Conservation (phyloP, 2,888 invertebrate genomes). For the Hesperia comma region DNA sequence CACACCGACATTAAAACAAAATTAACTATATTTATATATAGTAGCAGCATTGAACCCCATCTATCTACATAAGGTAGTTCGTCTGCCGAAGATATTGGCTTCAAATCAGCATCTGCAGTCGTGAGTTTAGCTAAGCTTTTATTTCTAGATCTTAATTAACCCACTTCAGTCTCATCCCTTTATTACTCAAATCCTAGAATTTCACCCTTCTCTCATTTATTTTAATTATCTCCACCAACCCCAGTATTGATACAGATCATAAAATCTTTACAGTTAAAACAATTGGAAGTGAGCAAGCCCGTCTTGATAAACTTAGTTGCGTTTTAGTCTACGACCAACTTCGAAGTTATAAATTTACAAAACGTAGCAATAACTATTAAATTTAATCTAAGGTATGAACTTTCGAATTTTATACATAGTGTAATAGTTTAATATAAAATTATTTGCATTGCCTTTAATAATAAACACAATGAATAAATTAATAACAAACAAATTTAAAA, state of each 20-base stretch:
- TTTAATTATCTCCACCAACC: slow-evolving; percentile 36
- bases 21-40: slow-evolving; percentile 51
- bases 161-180: slow-evolving; percentile 53
- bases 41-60: slow-evolving; percentile 40
- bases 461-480: neutral
- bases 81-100: slow-evolving; percentile 4
- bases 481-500: neutral
- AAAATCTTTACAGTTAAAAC: slow-evolving; percentile 41
- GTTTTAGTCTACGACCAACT: slow-evolving; percentile 54
- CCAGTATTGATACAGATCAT: slow-evolving; percentile 26
- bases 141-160: slow-evolving; percentile 43
- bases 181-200: slow-evolving; percentile 41
- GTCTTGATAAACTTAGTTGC: slow-evolving; percentile 49
- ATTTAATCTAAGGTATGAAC: neutral
- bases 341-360: slow-evolving; percentile 36
- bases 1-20: slow-evolving; percentile 71
- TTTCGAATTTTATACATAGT: slow-evolving; percentile 11
- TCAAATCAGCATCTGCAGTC: slow-evolving; percentile 20
- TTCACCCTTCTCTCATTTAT: slow-evolving; percentile 37
- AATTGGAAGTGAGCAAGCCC: slow-evolving; percentile 72
- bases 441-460: no score
- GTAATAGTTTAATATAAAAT: slow-evolving; percentile 6
- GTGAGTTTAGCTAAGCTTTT: slow-evolving; percentile 42
- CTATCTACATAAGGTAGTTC: slow-evolving; percentile 23
- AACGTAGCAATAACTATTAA: slow-evolving; percentile 12